Percentiles rank a stretch among this genome's conserved stretches.
These are phyloP conservation scores for Hylaeus volcanicus DNA, from an alignment of 1,140 invertebrate species.

Conservation along the genomic window DNA sequence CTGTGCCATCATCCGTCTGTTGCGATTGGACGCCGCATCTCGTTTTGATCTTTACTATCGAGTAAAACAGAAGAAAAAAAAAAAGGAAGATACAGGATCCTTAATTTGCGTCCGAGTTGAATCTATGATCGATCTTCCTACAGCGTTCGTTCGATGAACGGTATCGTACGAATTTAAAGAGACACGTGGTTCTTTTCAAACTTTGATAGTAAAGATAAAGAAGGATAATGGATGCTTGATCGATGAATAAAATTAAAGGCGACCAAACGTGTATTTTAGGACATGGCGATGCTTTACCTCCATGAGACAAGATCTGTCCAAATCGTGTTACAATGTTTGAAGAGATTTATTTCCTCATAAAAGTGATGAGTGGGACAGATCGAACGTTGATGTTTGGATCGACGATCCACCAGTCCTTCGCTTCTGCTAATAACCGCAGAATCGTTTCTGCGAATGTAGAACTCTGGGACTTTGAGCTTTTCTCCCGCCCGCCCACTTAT, in stretches of 20 bases:
- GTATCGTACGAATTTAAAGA: background rate
- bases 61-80: background rate
- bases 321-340: constrained; percentile 48
- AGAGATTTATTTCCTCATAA: constrained; percentile 51
- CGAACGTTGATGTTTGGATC: background rate
- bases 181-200: background rate
- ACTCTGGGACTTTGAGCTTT: constrained; percentile 44
- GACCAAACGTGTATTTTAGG: constrained; percentile 23
- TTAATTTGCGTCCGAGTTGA: background rate
- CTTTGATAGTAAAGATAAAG: constrained; percentile 13
- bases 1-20: constrained; percentile 45
- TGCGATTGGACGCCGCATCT: constrained; percentile 18
- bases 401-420: constrained; percentile 34
- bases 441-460: constrained; percentile 41
- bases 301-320: constrained; percentile 49
- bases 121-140: constrained; percentile 21
- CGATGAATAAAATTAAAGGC: constrained; percentile 13
- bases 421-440: constrained; percentile 32
- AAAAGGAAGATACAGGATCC: background rate
- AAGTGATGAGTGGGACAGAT: constrained; percentile 29
- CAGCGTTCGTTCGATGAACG: background rate
- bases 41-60: constrained; percentile 32
- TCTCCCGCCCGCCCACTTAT: constrained; percentile 43
- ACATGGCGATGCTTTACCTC: constrained; percentile 21
- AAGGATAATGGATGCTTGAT: background rate